Evolutionary conservation across 1,140 invertebrate species (phyloP), one percentile per base, ranked within the genome.

Genomic region (Diachasma alloeum): DNA sequence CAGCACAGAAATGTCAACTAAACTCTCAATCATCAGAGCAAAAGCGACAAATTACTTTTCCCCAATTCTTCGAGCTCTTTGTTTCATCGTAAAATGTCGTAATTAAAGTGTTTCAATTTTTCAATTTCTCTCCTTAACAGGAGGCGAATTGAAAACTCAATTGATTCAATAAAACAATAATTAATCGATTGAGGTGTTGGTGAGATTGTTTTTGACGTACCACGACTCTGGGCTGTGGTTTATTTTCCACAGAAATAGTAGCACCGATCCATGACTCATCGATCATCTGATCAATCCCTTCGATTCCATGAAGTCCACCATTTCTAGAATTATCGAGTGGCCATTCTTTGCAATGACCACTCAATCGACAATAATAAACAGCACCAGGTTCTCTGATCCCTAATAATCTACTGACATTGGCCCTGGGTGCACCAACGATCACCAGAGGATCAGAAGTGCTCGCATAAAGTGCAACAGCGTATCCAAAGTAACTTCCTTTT

Each of bases 401-500:
- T 8, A 37, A 19, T 15, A 76, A 11, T 19, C 2, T 6, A n/a
- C 74, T 81, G 11, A 74, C 72, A 76, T 87, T 85, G 9, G 82
- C 85, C 36, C 84, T 72, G 0, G 85, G 85, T 0, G 85, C 85
- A 42, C 85, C 85, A 0, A 85, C 76, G 48, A 87, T 63, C 8
- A 87, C 31, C 11, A 78, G 11, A 0, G 80, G 72, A 72, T 80
- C 72, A 8, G 63, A 11, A 11, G 39, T 66, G 74, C 70, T 74
- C n/a, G 24, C 10, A 31, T 85, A 85, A 11, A 86, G 44, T 22
- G 82, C 83, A 4, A 83, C 76, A 1, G 85, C 81, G 44, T 69
- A 86, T 26, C 85, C 85, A 26, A 87, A 87, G 22, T 87, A 87
- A 78, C 78, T 87, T 36, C 15, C 70, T 26, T 80, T 77, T 15